Percentiles rank a stretch among this genome's conserved stretches.
These are phyloP conservation scores for Vesta saturnalis DNA, from an alignment of 2,888 invertebrate species.

Conservation along the genomic window DNA sequence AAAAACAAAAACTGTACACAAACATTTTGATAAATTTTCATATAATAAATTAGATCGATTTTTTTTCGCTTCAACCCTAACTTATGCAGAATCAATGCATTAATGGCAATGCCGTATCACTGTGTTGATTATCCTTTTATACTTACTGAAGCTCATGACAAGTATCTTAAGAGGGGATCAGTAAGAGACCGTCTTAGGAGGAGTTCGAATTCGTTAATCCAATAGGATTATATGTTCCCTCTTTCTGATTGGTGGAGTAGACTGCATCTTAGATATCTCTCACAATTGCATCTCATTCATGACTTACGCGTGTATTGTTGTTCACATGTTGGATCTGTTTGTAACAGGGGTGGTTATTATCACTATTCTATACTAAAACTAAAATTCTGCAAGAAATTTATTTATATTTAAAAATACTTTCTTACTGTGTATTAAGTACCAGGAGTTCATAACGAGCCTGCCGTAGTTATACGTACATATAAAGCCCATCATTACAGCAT, in stretches of 20 bases:
- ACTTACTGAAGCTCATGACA: constrained; percentile 49
- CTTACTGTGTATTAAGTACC: no score
- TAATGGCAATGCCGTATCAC: constrained; percentile 50
- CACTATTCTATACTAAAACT: no score
- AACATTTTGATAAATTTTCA: constrained; percentile 57
- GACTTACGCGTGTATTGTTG: constrained; percentile 34
- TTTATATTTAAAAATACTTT: no score
- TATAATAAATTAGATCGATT: constrained; percentile 13
- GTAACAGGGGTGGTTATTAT: no score
- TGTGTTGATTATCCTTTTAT: constrained; percentile 49
- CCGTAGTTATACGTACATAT: no score
- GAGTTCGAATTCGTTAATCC: constrained; percentile 35
- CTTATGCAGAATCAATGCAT: constrained; percentile 43
- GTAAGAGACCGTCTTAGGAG: constrained; percentile 41
- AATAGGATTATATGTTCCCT: constrained; percentile 33
- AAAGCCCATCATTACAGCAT: no score
- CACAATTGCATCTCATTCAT: constrained; percentile 45
- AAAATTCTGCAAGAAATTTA: no score
- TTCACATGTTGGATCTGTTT: constrained; percentile 14
- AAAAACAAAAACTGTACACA: constrained; percentile 63
- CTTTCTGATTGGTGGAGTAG: constrained; percentile 39
- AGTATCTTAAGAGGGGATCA: constrained; percentile 45
- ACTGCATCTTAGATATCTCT: constrained; percentile 39
- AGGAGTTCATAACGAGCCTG: no score
- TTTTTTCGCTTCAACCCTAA: constrained; percentile 30